Base-by-base conservation (phyloP, 2,797 vertebrate genomes). In the Enteromius paludinosus region DNA sequence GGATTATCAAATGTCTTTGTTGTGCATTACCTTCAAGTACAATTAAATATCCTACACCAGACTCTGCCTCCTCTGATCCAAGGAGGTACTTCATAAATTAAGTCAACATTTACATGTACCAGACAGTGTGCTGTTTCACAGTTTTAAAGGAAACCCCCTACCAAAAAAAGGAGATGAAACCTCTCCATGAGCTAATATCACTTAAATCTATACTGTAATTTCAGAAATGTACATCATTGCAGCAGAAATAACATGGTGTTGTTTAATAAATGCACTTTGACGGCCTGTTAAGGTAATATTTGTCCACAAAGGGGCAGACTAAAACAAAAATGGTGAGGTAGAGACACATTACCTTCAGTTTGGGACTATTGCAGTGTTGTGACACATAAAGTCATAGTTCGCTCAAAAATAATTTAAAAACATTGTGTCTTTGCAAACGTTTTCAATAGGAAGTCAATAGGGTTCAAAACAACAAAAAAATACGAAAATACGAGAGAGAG, bases 111-210 rank as follows among this genome's bases (percentile, higher is more conserved):
- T 71, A 79, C 76, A 90, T 83, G 90, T 95, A 95, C 93, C 93
- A 90, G 89, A 72, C 90, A 92, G 87, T 83, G 82, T 88, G 84
- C 74, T 59, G 30, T 80, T 93, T 93, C 92, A 92, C 91, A 93
- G 91, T 92, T 88, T 92, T 82, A 87, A 82, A 88, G 84, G 87
- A 91, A 89, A 93, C 89, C 86, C 88, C 90, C 85, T 83, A 86
- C 82, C 85, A 79, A 86, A 91, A 52, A 86, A 70, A 4, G 18
- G 41, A 43, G n/a, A 47, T 6, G n/a, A n/a, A 23, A 25, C 3
- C 52, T 35, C 1, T 15, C 2, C 0, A 12, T 38, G n/a, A 59
- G 41, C 38, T 71, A 10, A 17, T 23, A 38, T 66, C 0, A 62
- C 33, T n/a, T 6, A 35, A n/a, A 30, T 38, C 33, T 65, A 56